Evolutionary conservation across 2,797 vertebrate genomes (phyloP), one percentile per base, ranked within the genome.

Genomic region (Petrocephalus schoutedeni): DNA sequence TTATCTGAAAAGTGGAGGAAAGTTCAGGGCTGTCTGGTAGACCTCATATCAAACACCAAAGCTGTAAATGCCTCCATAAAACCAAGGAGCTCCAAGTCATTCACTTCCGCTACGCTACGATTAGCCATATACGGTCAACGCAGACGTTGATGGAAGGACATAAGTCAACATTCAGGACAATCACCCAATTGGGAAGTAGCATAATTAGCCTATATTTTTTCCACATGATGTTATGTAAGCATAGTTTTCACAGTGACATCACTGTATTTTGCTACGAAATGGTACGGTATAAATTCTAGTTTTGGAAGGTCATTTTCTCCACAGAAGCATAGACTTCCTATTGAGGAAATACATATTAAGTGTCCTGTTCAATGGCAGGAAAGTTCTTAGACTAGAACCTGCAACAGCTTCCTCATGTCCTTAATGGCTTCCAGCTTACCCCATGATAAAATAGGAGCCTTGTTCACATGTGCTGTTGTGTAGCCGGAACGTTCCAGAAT

Each of bases 361-460:
- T 36, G 32, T 71, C 64, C 74, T 80, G 74, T 10, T 49, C 36
- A 80, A 80, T 80, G 74, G 74, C 74, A 80, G 41, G 4, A 80
- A 49, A n/a, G 74, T 80, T 80, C 74, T 80, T 12, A 80, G 36
- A 80, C 74, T 80, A n/a, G 41, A 49, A 80, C 36, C 74, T 80
- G 74, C 74, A 80, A 80, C 41, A 80, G 74, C 19, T 80, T 49
- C 36, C 74, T 49, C 74, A 41, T 80, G 41, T 36, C 14, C 36
- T 71, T 71, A 71, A 71, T 71, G 28, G 64, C 64, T 71, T 82
- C 49, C 77, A 82, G 77, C 36, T 84, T 54, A n/a, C 74, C 80
- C n/a, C 51, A 28, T 5, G 49, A 84, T 51, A 54, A 51, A 53
- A 23, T 23, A 51, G 80, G 28, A 54, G 80, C 80, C 80, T 54